Conservation (phyloP, 2,888 invertebrate genomes). For the Teleogryllus oceanicus region DNA sequence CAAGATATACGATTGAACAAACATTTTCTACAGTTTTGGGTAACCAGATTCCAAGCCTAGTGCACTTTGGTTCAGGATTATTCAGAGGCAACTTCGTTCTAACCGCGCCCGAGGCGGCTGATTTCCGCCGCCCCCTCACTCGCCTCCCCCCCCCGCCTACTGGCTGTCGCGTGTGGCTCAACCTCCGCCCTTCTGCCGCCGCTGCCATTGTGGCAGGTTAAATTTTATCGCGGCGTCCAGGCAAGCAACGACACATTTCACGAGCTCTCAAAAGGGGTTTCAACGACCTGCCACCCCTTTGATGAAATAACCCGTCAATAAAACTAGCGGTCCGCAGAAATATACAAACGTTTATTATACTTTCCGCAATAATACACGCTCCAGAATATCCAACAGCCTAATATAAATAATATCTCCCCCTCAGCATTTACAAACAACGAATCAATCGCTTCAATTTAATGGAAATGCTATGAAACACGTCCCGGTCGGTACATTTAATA, state of each 20-base stretch:
- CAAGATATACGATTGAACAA: too few species aligned
- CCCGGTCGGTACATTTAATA: too few species aligned
- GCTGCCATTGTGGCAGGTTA: neutral
- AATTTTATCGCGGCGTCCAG: neutral
- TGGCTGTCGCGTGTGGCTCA: neutral
- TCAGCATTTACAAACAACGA: too few species aligned
- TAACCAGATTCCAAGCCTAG: too few species aligned
- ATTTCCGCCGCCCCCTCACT: too few species aligned
- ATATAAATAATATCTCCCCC: neutral
- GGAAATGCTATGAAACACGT: too few species aligned
- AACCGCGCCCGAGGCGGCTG: too few species aligned
- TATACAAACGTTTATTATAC: neutral
- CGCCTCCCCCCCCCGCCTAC: too few species aligned
- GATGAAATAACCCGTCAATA: slow-evolving; percentile 6
- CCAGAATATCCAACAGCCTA: neutral
- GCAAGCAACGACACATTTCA: slow-evolving; percentile 7
- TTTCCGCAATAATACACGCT: neutral
- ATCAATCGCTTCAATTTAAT: too few species aligned
- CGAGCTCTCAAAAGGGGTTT: neutral
- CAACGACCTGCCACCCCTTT: neutral
- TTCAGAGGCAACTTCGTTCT: too few species aligned
- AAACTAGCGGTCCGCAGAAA: neutral
- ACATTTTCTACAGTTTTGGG: too few species aligned
- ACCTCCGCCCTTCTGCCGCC: neutral
- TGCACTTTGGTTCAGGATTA: too few species aligned